Evolutionary conservation across 2,888 invertebrate species (phyloP), one percentile per base, ranked within the genome.

Genomic region (Drosophila recens): DNA sequence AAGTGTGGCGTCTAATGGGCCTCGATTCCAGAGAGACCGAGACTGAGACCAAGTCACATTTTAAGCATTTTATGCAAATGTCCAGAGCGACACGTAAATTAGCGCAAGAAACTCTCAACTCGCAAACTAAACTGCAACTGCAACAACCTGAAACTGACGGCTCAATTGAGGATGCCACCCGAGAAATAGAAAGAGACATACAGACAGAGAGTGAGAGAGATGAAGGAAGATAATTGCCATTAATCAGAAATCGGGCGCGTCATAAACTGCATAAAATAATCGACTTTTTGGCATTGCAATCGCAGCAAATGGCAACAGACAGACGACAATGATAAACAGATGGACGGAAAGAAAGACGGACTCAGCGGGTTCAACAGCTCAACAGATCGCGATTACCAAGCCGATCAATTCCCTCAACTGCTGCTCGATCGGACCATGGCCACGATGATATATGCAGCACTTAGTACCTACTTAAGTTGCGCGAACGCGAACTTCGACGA

Each of bases 401-500:
- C 27, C 27, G 5, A 4, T 27, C 17, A 6, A 3, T 5, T 20
- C 30, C n/a, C n/a, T n/a, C n/a, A n/a, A n/a, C n/a, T n/a, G n/a
- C n/a, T n/a, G n/a, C n/a, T 27, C 62, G 15, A 13, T 6, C 36
- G 10, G 42, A 59, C 34, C 79, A 57, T 48, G 67, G 63, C 80
- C 81, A 90, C 84, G 80, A 89, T 87, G 80, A 89, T 78, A 90
- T 88, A 87, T 84, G 80, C 82, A 81, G 82, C 89, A 89, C 90
- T 89, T 90, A 90, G 90, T 89, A 87, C 90, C 89, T 89, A 89
- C 90, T 89, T 89, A 89, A 85, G 83, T 89, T 90, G 88, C 89
- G 80, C 89, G 82, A 82, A 69, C 75, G 75, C 75, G 61, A 57
- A 67, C 38, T 51, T 40, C 49, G 56, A 45, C 57, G 62, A 71